Base-by-base conservation (phyloP, 2,888 invertebrate genomes). In the Caradrina kadenii region DNA sequence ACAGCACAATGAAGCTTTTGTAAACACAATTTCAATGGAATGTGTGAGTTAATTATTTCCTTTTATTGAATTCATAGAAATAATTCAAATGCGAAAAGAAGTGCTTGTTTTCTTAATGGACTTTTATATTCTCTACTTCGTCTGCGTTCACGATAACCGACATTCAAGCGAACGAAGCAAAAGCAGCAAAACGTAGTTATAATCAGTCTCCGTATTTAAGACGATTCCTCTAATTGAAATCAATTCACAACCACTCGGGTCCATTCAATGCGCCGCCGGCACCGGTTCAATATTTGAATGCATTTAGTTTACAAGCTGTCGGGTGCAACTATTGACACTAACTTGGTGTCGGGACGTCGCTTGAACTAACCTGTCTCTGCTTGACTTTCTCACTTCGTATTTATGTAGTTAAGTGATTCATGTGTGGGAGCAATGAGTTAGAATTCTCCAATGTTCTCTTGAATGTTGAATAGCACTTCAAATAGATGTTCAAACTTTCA, bases 291-390 rank as follows among this genome's bases (percentile, higher is more conserved):
- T 45, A 53, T 69, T 52, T 63, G 58, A 1, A 35, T 49, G 45
- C 63, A 74, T 55, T 8, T 45, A 79, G 61, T 76, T 59, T 52
- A 80, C 58, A 42, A 76, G 53, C 26, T 15, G 58, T 49, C 49
- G 5, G n/a, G 26, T 54, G 22, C 19, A 6, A 35, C 49, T 39
- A 65, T 53, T 50, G 13, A n/a, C 45, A 22, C 52, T 26, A 62
- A 65, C 39, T 50, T n/a, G 56, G 35, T 35, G 21, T 42, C 22
- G 35, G 45, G 22, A 49, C 17, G n/a, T 39, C 42, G 31, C 45
- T 64, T 58, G 15, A 22, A 35, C n/a, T 15, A 77, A 66, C 42
- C 62, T 61, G 45, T 53, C 10, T 39, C 17, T 0, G 45, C 45
- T 61, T 54, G 48, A 50, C 35, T 67, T 22, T 50, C n/a, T 45